Conservation (phyloP, 2,888 invertebrate species). For the Emesis furor region DNA sequence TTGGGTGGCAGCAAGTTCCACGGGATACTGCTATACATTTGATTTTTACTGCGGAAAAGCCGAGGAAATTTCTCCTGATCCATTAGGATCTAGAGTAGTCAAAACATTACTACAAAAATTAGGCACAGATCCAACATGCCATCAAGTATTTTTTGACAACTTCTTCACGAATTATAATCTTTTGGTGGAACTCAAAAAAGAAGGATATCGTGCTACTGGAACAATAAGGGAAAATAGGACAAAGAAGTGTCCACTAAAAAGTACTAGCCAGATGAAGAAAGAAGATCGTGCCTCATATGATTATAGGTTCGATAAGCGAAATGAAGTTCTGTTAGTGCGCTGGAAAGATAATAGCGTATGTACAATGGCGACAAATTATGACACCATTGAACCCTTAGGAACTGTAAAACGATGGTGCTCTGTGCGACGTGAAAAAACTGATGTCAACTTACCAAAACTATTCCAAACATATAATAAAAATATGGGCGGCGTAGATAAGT, state of each 20-base stretch:
- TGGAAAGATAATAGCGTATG: conserved; percentile 52
- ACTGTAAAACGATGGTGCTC: conserved; percentile 24
- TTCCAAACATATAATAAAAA: conserved; percentile 18
- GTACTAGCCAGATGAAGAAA: not conserved
- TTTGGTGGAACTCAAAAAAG: too few relatives aligned
- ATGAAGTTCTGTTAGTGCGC: conserved; percentile 39
- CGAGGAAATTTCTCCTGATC: too few relatives aligned
- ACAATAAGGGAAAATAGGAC: conserved; percentile 19
- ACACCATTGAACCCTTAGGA: conserved; percentile 14
- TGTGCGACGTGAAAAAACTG: not conserved
- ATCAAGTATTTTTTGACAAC: too few relatives aligned
- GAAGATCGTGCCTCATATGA: too few relatives aligned
- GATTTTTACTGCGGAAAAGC: too few relatives aligned
- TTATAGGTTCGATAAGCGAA: conserved; percentile 29
- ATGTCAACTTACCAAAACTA: not conserved
- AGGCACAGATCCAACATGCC: too few relatives aligned
- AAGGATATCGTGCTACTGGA: not conserved
- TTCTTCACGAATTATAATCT: too few relatives aligned
- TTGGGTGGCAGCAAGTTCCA: too few relatives aligned
- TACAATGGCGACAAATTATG: conserved; percentile 47
- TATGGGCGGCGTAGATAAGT: conserved; percentile 30
- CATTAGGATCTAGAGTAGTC: too few relatives aligned
- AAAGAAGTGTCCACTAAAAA: conserved; percentile 17
- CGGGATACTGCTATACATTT: too few relatives aligned
- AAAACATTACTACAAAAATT: too few relatives aligned